Evolutionary conservation across 2,797 vertebrate genomes (phyloP), one percentile per base, ranked within the genome.

Genomic region (Telmatherina bonti): DNA sequence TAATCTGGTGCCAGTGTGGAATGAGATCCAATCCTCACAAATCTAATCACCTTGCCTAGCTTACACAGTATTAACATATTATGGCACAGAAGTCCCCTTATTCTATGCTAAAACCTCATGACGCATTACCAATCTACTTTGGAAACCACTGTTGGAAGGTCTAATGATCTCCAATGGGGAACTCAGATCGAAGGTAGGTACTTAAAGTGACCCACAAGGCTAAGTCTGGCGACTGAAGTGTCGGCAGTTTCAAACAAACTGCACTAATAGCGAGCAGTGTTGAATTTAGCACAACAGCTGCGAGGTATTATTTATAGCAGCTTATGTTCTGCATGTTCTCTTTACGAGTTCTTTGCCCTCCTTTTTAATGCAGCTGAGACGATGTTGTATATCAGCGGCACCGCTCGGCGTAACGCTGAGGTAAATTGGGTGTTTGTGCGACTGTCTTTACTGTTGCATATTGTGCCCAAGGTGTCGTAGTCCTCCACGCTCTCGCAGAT

Each of bases 391-490:
- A 74, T 81, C 81, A 80, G 36, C 76, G 72, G 49, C 77, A 13
- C 33, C 0, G 2, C 69, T 70, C 45, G n/a, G 45, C 41, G 49
- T 58, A 33, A 45, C 22, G 3, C 24, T 12, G 51, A n/a, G 18
- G 24, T 35, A n/a, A 33, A 27, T 16, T 22, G 53, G 56, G 56
- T 45, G 26, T 74, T 52, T 59, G 59, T 55, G 67, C 0, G 2
- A n/a, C 16, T 9, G 47, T 56, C 52, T 95, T 97, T 93, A 99
- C 97, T 97, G 92, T 99, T 99, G 92, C 98, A 99, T 63, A 99
- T 88, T 9, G 97, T 99, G 87, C 97, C 97, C 66, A 96, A 77
- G 2, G 92, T 95, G 83, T 99, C 96, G 20, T 99, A 99, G 86
- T 97, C 96, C 7, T 97, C 96, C 81, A 98, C 71, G n/a, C 90